Percentiles rank a stretch among this genome's conserved stretches.
These are phyloP conservation scores for Chiridota heheva DNA, from an alignment of 35 echinoderm and acorn worm species.

Conservation along the genomic window DNA sequence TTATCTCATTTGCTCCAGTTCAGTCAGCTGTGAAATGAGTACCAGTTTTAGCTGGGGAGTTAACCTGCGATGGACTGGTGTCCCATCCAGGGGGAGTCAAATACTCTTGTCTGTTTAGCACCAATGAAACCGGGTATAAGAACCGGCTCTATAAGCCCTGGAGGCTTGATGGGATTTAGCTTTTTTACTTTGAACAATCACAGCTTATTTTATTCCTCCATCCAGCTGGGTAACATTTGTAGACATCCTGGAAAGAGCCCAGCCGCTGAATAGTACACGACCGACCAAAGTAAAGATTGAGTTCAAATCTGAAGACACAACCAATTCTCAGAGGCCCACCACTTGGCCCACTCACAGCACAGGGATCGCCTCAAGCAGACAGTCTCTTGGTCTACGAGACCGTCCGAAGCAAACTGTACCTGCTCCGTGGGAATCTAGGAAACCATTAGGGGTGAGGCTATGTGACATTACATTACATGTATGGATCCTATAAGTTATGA, in stretches of 20 bases:
- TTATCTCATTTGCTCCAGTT: too few relatives aligned
- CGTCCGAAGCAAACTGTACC: slow-evolving; percentile 7
- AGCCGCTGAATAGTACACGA: neutral
- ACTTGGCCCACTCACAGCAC: slow-evolving; percentile 48
- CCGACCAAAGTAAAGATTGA: slow-evolving; percentile 22
- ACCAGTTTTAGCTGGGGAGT: neutral
- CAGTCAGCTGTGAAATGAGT: too few relatives aligned
- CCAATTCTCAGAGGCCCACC: slow-evolving; percentile 16
- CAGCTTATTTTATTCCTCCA: neutral
- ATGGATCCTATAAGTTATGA: neutral
- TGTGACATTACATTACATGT: neutral
- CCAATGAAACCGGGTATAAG: neutral
- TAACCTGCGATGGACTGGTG: neutral
- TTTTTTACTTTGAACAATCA: neutral
- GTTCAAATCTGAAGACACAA: slow-evolving; percentile 8
- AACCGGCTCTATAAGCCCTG: neutral
- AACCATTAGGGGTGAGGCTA: slow-evolving; percentile 67
- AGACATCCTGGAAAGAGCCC: slow-evolving; percentile 62
- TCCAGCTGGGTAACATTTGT: slow-evolving; percentile 78
- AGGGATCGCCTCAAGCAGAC: neutral
- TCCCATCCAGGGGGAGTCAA: neutral
- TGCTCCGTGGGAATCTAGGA: slow-evolving; percentile 63
- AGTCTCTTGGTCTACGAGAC: neutral
- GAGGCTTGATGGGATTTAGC: neutral
- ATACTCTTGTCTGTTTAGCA: neutral